Evolutionary conservation across 1,140 invertebrate species (phyloP), one percentile per base, ranked within the genome.

Genomic region (Drosophila tristis): DNA sequence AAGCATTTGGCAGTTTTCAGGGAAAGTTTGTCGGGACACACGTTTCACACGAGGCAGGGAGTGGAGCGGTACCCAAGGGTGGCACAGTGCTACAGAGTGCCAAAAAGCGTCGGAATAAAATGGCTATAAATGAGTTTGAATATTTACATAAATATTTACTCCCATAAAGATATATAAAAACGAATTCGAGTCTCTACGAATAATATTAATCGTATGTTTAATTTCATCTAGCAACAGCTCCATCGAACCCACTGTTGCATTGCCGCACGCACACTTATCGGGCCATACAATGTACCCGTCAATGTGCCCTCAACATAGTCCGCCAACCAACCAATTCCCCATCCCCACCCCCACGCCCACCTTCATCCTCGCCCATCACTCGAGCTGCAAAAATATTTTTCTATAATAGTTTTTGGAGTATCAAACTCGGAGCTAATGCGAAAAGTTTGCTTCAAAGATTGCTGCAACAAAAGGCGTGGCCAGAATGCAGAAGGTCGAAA

Each of bases 331-430:
- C n/a, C 48, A 61, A 15, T 50, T 25, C 26, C 23, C 31, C 13
- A 45, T 20, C 16, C 23, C 8, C 25, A 64, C 25, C 23, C 26
- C 31, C 25, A n/a, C 16, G 1, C n/a, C 42, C 42, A 3, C 9
- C 20, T 2, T 20, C 20, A 20, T 25, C 6, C 25, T 29, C 53
- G 13, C 43, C 20, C 50, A 31, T n/a, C 61, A 58, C 67, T 54
- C 48, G 35, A 71, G 78, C 60, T 72, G 63, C 45, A 71, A 75
- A 87, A 86, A 87, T 87, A 86, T 86, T 86, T 82, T 86, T 87
- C 82, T 86, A 86, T 87, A 86, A 87, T 87, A 86, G 82, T 87
- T 87, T 85, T 87, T 81, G 70, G 78, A 86, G 82, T 87, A 87
- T 86, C 75, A 81, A 81, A 68, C 68, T 74, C 57, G 78, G 59